Evolutionary conservation across 2,113 vertebrate species (phyloP), one percentile per base, ranked within the genome.

Genomic region (Columba livia): DNA sequence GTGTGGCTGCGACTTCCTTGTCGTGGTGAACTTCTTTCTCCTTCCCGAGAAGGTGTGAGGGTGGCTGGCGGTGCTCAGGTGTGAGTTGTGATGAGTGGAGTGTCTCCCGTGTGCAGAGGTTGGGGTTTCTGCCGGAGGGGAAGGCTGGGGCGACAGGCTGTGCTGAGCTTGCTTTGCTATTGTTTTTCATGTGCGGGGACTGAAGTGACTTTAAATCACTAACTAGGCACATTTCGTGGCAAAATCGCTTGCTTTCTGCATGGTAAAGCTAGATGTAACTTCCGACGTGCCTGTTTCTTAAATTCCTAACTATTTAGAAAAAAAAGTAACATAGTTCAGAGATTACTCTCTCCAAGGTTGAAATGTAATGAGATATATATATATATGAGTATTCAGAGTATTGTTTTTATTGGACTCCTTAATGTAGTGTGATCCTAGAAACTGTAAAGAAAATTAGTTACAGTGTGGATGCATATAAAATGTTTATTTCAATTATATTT

Each of bases 261-360:
- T 90, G 91, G 90, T 92, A 90, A 86, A 90, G 80, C 75, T 56
- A 67, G 86, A 16, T 77, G 10, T 14, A 38, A 32, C 79, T 83
- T 65, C 93, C 91, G 67, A 88, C 77, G 94, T 96, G 89, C 83
- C 47, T 80, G 75, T 65, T 90, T 42, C 79, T 93, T 92, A 79
- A 75, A 72, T 83, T 47, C 47, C 50, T 3, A 23, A 31, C 44
- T 56, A 51, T 18, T 71, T n/a, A 23, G 36, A 19, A 26, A 21
- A n/a, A 74, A 69, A 69, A 36, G 18, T 12, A 12, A 3, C 12
- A 2, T 20, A 2, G 15, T 38, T 57, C 8, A 21, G 83, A 40
- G 54, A 2, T 9, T 18, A 0, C 26, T 57, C 34, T 38, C 6
- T 32, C 65, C 15, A 5, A 54, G 70, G 62, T 25, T 25, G 32